Base-by-base conservation (phyloP, 1,140 invertebrate genomes). In the Drosophila sproati region DNA sequence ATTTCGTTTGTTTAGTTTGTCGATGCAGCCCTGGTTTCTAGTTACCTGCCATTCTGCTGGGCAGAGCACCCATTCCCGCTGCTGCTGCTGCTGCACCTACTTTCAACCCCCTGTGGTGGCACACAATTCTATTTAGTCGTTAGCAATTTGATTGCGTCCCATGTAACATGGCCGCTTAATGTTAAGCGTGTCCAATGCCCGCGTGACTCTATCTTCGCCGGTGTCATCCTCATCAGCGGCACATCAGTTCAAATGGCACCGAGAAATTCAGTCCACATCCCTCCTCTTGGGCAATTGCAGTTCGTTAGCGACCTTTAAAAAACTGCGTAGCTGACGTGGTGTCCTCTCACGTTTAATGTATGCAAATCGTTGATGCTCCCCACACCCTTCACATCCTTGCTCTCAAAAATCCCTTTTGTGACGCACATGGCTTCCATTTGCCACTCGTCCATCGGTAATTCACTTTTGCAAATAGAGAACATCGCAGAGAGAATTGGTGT, bases 101-200 rank as follows among this genome's bases (percentile, higher is more conserved):
- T 7, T 10, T 0, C 12, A 20, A 7, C 51, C 45, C 78, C 57
- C 50, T 52, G 31, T 1, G 67, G 71, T 72, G 57, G 41, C 67
- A 51, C 52, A 45, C 60, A 88, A 66, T 80, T 73, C 80, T 82
- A 88, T 89, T 88, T 89, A 80, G 81, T 90, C 85, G 85, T 88
- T 88, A 89, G 78, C 73, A 74, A 75, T 88, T 78, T 88, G 85
- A 88, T 88, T 88, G 85, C 80, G 81, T 54, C 74, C 70, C 80
- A 75, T 85, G 85, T 81, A 81, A 85, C 85, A 85, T 78, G 86
- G 85, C 78, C 83, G 83, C 85, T 89, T 85, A 88, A 90, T 88
- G 86, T 81, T 88, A 88, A 89, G 78, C 85, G 78, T 75, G 77
- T 77, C 74, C 77, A 85, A 88, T 89, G 74, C 80, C 77, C 85